Evolutionary conservation across 2,113 vertebrate genomes (phyloP), one percentile per base, ranked within the genome.

Genomic region (Serinus canaria): DNA sequence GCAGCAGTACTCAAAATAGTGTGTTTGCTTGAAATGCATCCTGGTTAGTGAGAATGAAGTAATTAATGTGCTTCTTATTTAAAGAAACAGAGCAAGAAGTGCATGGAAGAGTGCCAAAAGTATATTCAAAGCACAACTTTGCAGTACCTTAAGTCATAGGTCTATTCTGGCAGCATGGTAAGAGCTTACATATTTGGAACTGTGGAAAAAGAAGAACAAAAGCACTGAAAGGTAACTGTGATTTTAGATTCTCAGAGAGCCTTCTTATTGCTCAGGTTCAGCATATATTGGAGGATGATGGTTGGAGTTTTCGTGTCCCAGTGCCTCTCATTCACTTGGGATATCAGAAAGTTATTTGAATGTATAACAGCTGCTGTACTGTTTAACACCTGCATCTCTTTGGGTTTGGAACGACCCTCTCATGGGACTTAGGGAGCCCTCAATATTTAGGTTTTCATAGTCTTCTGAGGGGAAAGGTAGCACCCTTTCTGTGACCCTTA

Each of bases 61-160:
- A 95, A 95, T 93, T 94, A 94, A 75, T 1, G 1, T 78, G 46
- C 22, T 67, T 53, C 76, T 93, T 92, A 83, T 90, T 95, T 89
- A 95, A 90, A 79, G 85, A 93, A 89, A 93, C 44, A 46, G 84
- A 96, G 18, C 37, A 64, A 92, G 44, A 75, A 73, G 47, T 60
- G 25, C 37, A 75, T 75, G 90, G 83, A 93, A 82, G 60, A 60
- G 16, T 53, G 76, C 76, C 93, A 96, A 86, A 92, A 87, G 59
- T 18, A 87, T 52, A 86, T 88, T 90, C 53, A 66, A 82, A 93
- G 52, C 24, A 43, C 73, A 95, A 87, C 73, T 92, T 95, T 70
- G 46, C 39, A 56, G 79, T 83, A 27, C 0, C 15, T 81, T 78
- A 55, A 84, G 62, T 75, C 90, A 66, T 46, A 72, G 50, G 64